Evolutionary conservation across 2,797 vertebrate species (phyloP).

Genomic region (Florisuga fusca): DNA sequence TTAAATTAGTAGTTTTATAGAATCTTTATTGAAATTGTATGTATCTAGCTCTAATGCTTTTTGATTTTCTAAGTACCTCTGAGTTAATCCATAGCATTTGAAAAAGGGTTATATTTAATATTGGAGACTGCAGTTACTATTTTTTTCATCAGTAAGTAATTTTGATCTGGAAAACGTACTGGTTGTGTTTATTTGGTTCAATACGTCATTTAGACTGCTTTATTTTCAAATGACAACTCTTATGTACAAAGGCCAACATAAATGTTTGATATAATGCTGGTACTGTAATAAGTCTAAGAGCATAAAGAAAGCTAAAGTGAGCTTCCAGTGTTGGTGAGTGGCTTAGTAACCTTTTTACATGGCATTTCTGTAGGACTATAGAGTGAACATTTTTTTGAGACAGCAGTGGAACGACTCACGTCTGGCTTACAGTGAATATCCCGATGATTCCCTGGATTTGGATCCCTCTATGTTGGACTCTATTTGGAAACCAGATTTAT

Average conservation of each 20-base stretch:
- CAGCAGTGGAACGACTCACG: conserved; percentile 98
- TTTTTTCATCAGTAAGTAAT: neutral
- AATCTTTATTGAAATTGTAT: neutral
- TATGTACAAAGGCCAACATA: neutral
- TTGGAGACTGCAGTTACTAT: neutral
- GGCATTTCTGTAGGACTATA: conserved; percentile 92
- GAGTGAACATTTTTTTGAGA: conserved; percentile 99
- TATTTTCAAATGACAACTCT: conserved; percentile 6
- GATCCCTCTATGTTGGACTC: conserved; percentile 99
- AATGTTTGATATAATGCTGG: neutral
- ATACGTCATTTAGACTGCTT: neutral
- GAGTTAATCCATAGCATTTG: neutral
- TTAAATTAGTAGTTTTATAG: neutral
- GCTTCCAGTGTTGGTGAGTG: neutral
- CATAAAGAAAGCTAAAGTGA: neutral
- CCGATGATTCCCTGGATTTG: conserved; percentile 95
- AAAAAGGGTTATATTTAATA: neutral
- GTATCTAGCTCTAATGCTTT: neutral
- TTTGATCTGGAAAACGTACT: conserved; percentile 66
- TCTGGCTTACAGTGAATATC: conserved; percentile 96
- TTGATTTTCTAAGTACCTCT: neutral
- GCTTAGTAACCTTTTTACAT: conserved; percentile 65
- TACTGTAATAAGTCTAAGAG: neutral
- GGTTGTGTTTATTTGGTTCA: neutral
- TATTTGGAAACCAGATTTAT: conserved; percentile 98